A percentile compares a stretch with the other conserved stretches of the same genome.
Evolutionary conservation across 2,797 vertebrate genomes (phyloP).

Genomic region (Hemibagrus guttatus): DNA sequence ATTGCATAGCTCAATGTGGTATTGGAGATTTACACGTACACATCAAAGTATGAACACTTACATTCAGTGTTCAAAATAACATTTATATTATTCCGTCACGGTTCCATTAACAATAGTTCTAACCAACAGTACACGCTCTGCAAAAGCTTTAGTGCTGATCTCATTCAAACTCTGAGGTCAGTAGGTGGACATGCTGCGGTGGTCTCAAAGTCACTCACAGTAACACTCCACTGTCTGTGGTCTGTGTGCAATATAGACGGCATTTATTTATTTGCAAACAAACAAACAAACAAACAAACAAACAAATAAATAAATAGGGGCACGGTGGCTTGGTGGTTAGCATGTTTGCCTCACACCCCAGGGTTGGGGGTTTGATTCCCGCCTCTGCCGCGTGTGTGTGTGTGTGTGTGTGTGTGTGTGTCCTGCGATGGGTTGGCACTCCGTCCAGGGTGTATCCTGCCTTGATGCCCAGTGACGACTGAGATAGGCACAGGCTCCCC

Average conservation of each 20-base stretch:
- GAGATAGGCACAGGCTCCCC: too few relatives aligned
- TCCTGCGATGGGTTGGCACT: too few relatives aligned
- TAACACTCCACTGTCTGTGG: background rate
- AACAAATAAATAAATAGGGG: too few relatives aligned
- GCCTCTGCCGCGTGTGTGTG: too few relatives aligned
- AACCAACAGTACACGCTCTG: background rate
- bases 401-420: too few relatives aligned
- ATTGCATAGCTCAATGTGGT: constrained; percentile 34
- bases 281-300: too few relatives aligned
- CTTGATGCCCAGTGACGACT: too few relatives aligned
- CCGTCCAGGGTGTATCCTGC: too few relatives aligned
- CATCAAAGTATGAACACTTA: constrained; percentile 14
- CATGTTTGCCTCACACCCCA: too few relatives aligned
- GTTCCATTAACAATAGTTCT: background rate
- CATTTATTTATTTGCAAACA: background rate
- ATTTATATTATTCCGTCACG: constrained; percentile 6
- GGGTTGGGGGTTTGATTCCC: too few relatives aligned
- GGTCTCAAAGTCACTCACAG: background rate
- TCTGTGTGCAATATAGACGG: background rate
- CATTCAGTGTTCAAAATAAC: constrained; percentile 5
- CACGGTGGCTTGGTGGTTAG: too few relatives aligned
- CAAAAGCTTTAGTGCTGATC: background rate
- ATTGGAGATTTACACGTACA: constrained; percentile 25
- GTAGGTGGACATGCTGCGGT: background rate
- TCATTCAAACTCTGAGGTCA: background rate